Conservation (phyloP, 2,888 invertebrate genomes). For the Drosophila eohydei region DNA sequence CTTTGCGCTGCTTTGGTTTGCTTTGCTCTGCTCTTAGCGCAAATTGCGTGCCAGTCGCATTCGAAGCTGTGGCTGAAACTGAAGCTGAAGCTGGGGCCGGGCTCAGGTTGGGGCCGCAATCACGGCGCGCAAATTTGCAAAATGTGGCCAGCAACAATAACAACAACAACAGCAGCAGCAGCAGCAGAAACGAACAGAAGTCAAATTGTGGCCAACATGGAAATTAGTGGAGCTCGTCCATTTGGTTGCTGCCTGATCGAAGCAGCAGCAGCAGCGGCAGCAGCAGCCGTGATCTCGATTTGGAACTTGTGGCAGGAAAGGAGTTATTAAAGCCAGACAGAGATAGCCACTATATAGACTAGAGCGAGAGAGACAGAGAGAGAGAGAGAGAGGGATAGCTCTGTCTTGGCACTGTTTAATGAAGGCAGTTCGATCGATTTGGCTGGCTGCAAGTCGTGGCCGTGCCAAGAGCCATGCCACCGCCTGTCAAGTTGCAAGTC, state of each 20-base stretch:
- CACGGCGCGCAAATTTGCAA: slow-evolving; percentile 73
- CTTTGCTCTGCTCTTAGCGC: slow-evolving; percentile 35
- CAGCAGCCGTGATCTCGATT: slow-evolving; percentile 54
- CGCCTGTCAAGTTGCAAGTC: slow-evolving; percentile 62
- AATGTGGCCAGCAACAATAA: slow-evolving; percentile 44
- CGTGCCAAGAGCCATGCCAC: slow-evolving; percentile 61
- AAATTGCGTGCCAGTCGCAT: slow-evolving; percentile 68
- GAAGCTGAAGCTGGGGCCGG: slow-evolving; percentile 6
- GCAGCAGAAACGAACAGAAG: slow-evolving; percentile 65
- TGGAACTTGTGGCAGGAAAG: slow-evolving; percentile 67
- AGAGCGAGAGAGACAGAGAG: neutral
- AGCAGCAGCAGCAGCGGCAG: slow-evolving; percentile 35
- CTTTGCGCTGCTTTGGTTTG: slow-evolving; percentile 1
- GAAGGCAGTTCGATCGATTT: slow-evolving; percentile 80
- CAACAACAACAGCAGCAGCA: slow-evolving; percentile 12
- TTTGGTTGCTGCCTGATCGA: slow-evolving; percentile 51
- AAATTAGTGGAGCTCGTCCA: slow-evolving; percentile 76
- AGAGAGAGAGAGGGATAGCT: slow-evolving; percentile 18
- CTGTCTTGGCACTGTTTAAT: slow-evolving; percentile 60
- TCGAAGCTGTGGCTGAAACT: slow-evolving; percentile 8
- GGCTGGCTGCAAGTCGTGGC: slow-evolving; percentile 75
- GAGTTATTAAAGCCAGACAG: slow-evolving; percentile 72
- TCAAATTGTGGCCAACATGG: slow-evolving; percentile 81
- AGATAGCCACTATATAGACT: slow-evolving; percentile 18
- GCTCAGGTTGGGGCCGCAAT: slow-evolving; percentile 53